Conservation (phyloP, 2,797 vertebrate genomes). For the Danio kyathit region DNA sequence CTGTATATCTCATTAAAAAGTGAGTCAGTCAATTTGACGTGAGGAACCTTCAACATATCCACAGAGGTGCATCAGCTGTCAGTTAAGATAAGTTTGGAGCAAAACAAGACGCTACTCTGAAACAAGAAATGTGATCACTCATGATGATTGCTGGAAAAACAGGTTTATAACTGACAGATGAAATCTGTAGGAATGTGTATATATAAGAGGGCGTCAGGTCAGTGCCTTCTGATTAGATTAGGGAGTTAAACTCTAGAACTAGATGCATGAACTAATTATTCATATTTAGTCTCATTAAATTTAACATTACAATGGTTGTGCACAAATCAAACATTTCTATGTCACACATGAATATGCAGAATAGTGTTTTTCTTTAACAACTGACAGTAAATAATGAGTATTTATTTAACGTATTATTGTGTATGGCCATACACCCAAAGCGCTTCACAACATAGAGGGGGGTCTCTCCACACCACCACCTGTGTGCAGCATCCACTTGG, state of each 20-base stretch:
- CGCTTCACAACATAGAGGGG: too few relatives aligned
- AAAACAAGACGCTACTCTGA: not conserved
- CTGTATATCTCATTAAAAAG: slow-evolving; percentile 48
- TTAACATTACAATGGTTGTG: not conserved
- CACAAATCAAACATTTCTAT: not conserved
- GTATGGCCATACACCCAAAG: too few relatives aligned
- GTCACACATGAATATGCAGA: not conserved
- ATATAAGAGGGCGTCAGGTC: not conserved
- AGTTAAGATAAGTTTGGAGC: slow-evolving; percentile 21
- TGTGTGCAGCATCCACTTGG: too few relatives aligned
- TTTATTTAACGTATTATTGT: too few relatives aligned
- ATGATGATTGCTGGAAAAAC: not conserved
- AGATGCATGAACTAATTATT: not conserved
- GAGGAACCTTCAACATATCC: slow-evolving; percentile 24
- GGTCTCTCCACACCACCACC: too few relatives aligned
- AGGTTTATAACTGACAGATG: slow-evolving; percentile 5
- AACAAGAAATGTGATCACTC: slow-evolving; percentile 16
- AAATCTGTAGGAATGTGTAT: slow-evolving; percentile 17
- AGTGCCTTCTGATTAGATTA: not conserved
- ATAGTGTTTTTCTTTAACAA: not conserved
- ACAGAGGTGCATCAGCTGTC: slow-evolving; percentile 21
- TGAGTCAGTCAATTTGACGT: slow-evolving; percentile 41
- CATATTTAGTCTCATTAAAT: not conserved
- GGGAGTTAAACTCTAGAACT: not conserved
- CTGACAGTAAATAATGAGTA: too few relatives aligned